Evolutionary conservation across 2,113 vertebrate genomes (phyloP).

Genomic region (Motacilla tschutschensis): DNA sequence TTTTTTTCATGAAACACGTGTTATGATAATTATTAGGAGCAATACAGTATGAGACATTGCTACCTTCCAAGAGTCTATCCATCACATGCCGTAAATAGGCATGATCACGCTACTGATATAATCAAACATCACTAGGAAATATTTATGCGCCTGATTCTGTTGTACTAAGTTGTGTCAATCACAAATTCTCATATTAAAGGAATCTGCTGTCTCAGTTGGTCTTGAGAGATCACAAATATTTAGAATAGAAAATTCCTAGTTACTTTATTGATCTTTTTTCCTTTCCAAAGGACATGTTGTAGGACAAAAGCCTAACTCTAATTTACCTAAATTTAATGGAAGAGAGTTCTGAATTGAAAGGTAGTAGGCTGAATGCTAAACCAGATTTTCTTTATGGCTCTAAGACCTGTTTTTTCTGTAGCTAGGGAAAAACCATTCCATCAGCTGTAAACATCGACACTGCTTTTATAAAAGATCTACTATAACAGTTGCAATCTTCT

Average conservation of each 20-base stretch:
- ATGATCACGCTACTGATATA: neutral
- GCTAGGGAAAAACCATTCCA: neutral
- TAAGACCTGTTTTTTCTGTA: neutral
- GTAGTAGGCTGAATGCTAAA: neutral
- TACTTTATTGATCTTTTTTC: neutral
- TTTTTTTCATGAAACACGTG: neutral
- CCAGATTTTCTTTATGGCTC: neutral
- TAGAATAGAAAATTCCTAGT: neutral
- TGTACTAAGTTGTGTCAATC: neutral
- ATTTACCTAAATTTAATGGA: neutral
- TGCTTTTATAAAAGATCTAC: neutral
- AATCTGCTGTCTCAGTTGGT: neutral
- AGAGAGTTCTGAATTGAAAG: neutral
- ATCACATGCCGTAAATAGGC: neutral
- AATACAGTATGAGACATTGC: neutral
- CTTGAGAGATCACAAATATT: neutral
- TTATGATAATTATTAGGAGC: neutral
- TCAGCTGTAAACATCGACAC: neutral
- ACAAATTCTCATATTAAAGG: neutral
- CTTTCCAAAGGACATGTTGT: neutral
- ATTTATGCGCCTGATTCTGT: neutral
- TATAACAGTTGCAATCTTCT: neutral
- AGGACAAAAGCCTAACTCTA: neutral
- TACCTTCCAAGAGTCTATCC: neutral
- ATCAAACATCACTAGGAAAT: neutral